These are phyloP conservation scores for Otolemur crassicaudatus DNA, from an alignment of 2,797 vertebrate genomes.

Conservation along the genomic window DNA sequence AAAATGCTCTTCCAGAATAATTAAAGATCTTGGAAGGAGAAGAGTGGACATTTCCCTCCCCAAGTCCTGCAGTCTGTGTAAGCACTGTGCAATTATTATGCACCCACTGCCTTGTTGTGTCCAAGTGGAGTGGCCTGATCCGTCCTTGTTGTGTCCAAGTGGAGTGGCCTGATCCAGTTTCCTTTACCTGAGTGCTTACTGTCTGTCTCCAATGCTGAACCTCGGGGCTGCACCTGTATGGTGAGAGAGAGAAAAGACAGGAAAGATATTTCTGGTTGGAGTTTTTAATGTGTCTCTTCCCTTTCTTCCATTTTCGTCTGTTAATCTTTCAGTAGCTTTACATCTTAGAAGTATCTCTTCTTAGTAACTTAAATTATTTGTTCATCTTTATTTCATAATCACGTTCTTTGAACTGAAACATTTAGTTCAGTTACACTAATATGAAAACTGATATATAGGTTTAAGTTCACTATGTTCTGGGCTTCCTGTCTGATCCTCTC, in stretches of 20 bases:
- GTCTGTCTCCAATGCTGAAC: not conserved
- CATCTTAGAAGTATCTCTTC: not conserved
- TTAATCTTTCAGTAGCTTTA: not conserved
- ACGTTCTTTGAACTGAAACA: not conserved
- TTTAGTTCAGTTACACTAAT: not conserved
- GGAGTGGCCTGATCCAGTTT: not conserved
- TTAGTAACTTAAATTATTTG: not conserved
- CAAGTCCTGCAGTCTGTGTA: not conserved
- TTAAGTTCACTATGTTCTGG: not conserved
- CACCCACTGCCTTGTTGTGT: not conserved
- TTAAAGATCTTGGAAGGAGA: not conserved
- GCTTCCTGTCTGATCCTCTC: not conserved
- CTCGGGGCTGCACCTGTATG: no score
- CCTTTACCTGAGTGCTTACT: not conserved
- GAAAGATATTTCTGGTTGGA: not conserved
- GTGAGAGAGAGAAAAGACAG: not conserved
- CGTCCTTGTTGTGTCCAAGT: no score
- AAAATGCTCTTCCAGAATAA: not conserved
- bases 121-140: not conserved
- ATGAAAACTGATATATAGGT: not conserved
- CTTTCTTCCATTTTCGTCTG: not conserved
- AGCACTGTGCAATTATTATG: not conserved
- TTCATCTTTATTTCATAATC: not conserved
- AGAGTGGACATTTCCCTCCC: not conserved
- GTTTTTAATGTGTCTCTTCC: no score